phyloP scores from a whole-genome alignment of 2,113 vertebrate species.

The Corynorhinus townsendii region DNA sequence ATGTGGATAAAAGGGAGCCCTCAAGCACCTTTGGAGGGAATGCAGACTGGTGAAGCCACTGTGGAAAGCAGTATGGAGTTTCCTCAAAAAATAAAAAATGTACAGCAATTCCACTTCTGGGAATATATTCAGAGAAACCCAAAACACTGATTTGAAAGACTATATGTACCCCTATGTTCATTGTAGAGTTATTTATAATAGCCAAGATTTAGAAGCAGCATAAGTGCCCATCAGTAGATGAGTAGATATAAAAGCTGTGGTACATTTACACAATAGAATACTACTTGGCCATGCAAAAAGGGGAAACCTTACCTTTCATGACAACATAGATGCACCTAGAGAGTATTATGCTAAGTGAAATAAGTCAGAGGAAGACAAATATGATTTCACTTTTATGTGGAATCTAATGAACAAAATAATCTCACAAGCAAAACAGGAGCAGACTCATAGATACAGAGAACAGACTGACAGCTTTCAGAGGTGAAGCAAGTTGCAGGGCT shows the following conservation, averaged over 20 bases:
- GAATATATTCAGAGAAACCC: background rate
- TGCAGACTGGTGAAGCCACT: background rate
- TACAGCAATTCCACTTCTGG: background rate
- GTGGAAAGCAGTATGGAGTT: background rate
- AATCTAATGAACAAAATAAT: background rate
- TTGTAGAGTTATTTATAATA: background rate
- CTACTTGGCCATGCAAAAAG: background rate
- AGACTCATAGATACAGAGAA: too few relatives aligned
- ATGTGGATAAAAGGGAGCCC: background rate
- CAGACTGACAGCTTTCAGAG: background rate
- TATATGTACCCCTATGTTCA: background rate
- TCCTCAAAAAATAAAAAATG: background rate
- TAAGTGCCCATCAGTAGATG: background rate
- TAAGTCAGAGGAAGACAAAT: background rate
- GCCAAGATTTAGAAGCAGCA: background rate
- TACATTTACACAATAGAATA: background rate
- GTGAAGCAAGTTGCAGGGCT: too few relatives aligned
- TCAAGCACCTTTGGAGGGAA: background rate
- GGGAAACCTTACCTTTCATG: background rate
- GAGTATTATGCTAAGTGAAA: background rate
- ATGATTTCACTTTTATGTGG: background rate
- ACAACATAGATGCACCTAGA: background rate
- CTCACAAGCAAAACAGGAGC: too few relatives aligned
- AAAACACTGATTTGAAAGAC: background rate
- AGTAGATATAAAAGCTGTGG: background rate